Percentiles rank a stretch among this genome's conserved stretches.
Conservation (phyloP, 2,888 invertebrate species). For the Limnephilus marmoratus region DNA sequence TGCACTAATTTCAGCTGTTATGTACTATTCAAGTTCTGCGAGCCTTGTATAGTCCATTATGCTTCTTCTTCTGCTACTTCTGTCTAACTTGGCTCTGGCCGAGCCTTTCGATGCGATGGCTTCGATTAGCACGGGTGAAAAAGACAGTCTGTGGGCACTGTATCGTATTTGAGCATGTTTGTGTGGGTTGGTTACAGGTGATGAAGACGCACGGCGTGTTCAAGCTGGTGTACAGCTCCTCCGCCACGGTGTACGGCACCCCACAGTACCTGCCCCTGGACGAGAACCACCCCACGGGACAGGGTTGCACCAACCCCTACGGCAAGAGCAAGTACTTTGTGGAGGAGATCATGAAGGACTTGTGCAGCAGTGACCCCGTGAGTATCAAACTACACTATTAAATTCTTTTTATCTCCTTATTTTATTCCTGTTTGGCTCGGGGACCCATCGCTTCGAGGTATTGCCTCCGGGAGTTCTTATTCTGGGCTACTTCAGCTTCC, state of each 20-base stretch:
- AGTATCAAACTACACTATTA: slow-evolving; percentile 58
- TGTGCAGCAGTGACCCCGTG: slow-evolving; percentile 87
- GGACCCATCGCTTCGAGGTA: too few relatives aligned
- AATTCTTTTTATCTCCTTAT: neutral
- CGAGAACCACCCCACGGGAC: slow-evolving; percentile 90
- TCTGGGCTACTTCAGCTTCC: too few relatives aligned
- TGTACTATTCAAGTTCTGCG: too few relatives aligned
- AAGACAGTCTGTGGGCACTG: neutral
- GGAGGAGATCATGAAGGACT: slow-evolving; percentile 94
- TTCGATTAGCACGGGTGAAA: neutral
- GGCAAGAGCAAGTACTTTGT: slow-evolving; percentile 96
- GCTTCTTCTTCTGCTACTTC: too few relatives aligned
- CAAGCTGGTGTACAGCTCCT: slow-evolving; percentile 89
- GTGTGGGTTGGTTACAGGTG: slow-evolving; percentile 75
- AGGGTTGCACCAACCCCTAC: slow-evolving; percentile 93
- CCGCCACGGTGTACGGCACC: slow-evolving; percentile 95
- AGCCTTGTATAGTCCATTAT: too few relatives aligned
- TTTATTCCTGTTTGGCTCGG: too few relatives aligned
- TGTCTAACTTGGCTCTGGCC: too few relatives aligned
- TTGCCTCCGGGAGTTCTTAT: too few relatives aligned
- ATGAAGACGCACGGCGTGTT: slow-evolving; percentile 87
- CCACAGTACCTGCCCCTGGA: slow-evolving; percentile 90
- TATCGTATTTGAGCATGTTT: neutral
- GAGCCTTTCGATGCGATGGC: too few relatives aligned
- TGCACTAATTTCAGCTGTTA: too few relatives aligned